Conservation (phyloP, 2,113 vertebrate genomes). For the Protobothrops flavoviridis region DNA sequence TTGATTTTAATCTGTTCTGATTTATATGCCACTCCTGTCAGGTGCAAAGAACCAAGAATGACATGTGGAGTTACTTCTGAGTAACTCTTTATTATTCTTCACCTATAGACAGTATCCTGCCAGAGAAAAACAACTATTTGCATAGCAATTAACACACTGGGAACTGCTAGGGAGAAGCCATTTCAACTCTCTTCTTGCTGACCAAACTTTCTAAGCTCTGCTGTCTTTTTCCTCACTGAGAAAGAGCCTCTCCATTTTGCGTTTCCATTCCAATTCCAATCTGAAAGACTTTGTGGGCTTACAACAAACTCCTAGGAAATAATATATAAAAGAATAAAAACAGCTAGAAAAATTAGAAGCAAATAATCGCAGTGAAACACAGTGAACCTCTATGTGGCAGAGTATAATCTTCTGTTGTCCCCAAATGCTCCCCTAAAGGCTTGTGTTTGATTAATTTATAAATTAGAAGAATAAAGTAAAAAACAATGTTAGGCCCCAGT, state of each 20-base stretch:
- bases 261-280: background rate
- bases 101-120: background rate
- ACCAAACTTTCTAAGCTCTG: background rate
- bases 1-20: background rate
- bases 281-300: background rate
- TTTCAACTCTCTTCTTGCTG: background rate
- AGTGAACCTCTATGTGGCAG: background rate
- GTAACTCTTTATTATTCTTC: background rate
- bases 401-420: background rate
- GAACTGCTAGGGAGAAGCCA: background rate
- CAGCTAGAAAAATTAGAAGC: background rate
- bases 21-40: background rate
- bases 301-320: background rate
- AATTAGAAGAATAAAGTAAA: background rate
- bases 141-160: too few relatives aligned
- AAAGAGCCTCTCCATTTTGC: background rate
- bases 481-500: background rate
- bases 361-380: background rate
- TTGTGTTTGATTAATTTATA: background rate
- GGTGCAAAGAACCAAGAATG: background rate
- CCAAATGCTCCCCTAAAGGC: background rate
- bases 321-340: background rate
- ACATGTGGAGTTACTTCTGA: background rate
- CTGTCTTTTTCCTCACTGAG: background rate
- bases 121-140: background rate